Evolutionary conservation across 1,140 invertebrate species (phyloP), one percentile per base, ranked within the genome.

Genomic region (Magallana ariakensis): DNA sequence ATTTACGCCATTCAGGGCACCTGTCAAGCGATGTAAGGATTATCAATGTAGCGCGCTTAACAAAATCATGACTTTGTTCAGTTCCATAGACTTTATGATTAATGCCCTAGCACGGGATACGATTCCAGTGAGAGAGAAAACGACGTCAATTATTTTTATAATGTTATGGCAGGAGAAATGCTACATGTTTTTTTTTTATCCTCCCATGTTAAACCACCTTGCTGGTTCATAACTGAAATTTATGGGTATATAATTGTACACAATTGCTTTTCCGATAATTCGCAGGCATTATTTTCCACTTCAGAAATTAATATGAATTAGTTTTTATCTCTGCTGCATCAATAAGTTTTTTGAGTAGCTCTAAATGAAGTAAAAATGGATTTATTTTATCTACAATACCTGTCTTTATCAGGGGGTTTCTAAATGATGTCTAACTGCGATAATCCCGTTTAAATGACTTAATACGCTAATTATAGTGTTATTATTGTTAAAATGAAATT

Each of bases 251-350:
- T 75, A 75, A 75, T 75, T 75, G 22, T 22, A 46, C 19, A 19
- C 11, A 75, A 75, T 75, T 75, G 22, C 19, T 9, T 75, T 75
- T 75, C 22, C 66, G 66, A 75, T 75, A 75, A 75, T 75, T 75
- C 66, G 33, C 22, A 26, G 22, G 19, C 22, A 75, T 75, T 75
- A 75, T 75, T 75, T 75, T 75, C 19, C 66, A 75, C 66, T 75
- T 75, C 66, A 75, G 22, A 75, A 75, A 75, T 75, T 75, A 75
- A 75, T 75, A 75, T 75, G 66, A 75, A 75, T 75, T 75, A 75
- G 66, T 75, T 75, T 62, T 75, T 75, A 75, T 75, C 66, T 75
- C 22, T 10, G 22, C 22, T 75, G 66, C 19, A 75, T 75, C 66
- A 26, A 26, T 75, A 75, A 75, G 66, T 75, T 75, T 46, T 75